Evolutionary conservation across 2,888 invertebrate genomes (phyloP).

Genomic region (Ectemnius continuus): DNA sequence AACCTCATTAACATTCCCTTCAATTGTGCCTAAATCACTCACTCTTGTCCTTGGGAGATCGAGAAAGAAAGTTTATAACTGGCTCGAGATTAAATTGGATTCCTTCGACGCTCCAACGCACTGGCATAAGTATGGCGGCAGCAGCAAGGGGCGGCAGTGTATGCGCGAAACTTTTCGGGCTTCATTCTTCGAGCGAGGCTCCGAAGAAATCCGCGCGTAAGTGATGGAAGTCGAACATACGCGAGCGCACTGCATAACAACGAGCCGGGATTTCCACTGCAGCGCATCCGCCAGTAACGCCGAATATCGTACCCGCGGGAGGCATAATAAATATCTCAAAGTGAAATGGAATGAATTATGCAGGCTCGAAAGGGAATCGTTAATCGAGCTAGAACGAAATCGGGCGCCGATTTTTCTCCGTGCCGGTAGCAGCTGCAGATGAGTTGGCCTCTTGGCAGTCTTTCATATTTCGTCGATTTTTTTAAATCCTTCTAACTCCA

Average conservation of each 20-base stretch:
- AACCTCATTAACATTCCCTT: slow-evolving; percentile 57
- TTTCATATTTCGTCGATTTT: too few relatives aligned
- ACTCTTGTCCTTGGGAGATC: slow-evolving; percentile 35
- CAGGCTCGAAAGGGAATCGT: too few relatives aligned
- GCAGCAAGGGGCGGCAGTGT: slow-evolving; percentile 16
- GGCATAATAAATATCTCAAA: slow-evolving; percentile 10
- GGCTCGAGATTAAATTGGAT: slow-evolving; percentile 60
- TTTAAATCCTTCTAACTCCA: too few relatives aligned
- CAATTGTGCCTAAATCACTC: slow-evolving; percentile 59
- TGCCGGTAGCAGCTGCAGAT: too few relatives aligned
- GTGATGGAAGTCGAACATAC: slow-evolving; percentile 8
- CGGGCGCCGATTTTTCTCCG: too few relatives aligned
- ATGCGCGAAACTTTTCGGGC: not conserved
- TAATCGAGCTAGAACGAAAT: too few relatives aligned
- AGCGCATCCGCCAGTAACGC: not conserved
- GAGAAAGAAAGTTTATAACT: slow-evolving; percentile 54
- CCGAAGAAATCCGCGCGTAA: slow-evolving; percentile 6
- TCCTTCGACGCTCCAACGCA: slow-evolving; percentile 14
- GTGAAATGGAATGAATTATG: too few relatives aligned
- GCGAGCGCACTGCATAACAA: slow-evolving; percentile 37
- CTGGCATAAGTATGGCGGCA: slow-evolving; percentile 24
- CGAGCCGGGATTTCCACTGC: slow-evolving; percentile 17
- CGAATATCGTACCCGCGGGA: slow-evolving; percentile 6
- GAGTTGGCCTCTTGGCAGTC: too few relatives aligned
- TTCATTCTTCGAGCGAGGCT: not conserved